phyloP scores from a whole-genome alignment of 2,797 vertebrate genomes.

The Pangasius larnaudii region DNA sequence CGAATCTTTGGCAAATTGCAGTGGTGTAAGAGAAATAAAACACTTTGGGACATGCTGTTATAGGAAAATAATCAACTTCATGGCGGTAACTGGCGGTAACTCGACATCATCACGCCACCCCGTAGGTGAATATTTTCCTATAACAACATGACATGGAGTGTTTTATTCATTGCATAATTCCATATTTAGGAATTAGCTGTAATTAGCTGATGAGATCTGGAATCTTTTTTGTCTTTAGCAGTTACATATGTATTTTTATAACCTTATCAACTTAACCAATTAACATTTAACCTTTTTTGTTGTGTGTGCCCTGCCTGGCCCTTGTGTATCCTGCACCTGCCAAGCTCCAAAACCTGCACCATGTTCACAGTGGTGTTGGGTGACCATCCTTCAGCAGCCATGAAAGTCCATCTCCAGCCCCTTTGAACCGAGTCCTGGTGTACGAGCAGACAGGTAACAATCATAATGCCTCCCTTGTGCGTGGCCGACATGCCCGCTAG shows the following conservation, averaged over 20 bases:
- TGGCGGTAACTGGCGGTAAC: too few relatives aligned
- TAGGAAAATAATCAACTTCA: neutral
- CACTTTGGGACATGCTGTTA: neutral
- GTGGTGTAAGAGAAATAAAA: neutral
- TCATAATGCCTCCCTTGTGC: conserved; percentile 73
- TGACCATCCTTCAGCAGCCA: conserved; percentile 55
- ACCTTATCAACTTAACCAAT: neutral
- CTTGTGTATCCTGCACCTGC: conserved; percentile 16
- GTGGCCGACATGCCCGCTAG: conserved; percentile 54
- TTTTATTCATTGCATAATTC: neutral
- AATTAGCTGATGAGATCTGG: conserved; percentile 24
- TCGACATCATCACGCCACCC: neutral
- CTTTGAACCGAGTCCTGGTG: conserved; percentile 60
- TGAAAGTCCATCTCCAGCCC: conserved; percentile 57
- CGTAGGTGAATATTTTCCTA: neutral
- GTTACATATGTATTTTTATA: neutral
- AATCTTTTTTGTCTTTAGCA: neutral
- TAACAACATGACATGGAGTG: neutral
- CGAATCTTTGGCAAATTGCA: too few relatives aligned
- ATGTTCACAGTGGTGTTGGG: conserved; percentile 62
- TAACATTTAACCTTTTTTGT: neutral
- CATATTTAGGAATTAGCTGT: neutral
- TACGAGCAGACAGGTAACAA: conserved; percentile 53
- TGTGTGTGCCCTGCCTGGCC: conserved; percentile 1
- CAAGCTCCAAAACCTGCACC: conserved; percentile 34